Conservation (phyloP, 2,797 vertebrate genomes). For the Cryptoprocta ferox region DNA sequence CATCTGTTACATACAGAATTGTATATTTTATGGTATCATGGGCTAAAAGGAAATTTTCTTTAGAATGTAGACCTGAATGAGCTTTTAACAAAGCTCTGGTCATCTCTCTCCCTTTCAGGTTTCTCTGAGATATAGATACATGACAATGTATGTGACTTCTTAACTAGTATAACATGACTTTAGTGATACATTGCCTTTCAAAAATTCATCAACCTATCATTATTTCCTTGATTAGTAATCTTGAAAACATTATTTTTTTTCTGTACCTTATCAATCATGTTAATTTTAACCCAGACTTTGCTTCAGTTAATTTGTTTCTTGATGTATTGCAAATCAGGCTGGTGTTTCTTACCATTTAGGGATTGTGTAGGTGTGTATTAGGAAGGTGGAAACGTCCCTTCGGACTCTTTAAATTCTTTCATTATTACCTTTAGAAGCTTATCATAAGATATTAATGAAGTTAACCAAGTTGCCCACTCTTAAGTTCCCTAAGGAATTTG, state of each 20-base stretch:
- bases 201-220: background rate
- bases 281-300: constrained; percentile 2
- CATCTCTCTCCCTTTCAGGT: background rate
- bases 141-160: background rate
- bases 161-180: background rate
- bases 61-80: background rate
- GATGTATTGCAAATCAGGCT: background rate
- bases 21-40: background rate
- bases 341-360: background rate
- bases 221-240: background rate
- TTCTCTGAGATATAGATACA: background rate
- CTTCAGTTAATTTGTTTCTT: constrained; percentile 29
- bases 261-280: background rate
- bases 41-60: background rate
- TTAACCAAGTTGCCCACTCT: background rate
- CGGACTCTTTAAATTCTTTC: background rate
- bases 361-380: background rate
- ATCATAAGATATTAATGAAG: background rate
- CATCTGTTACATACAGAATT: background rate
- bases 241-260: constrained; percentile 6
- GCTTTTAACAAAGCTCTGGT: background rate
- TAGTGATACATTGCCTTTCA: background rate
- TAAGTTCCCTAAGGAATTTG: constrained; percentile 8
- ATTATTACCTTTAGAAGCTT: background rate
- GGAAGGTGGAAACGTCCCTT: background rate